These are phyloP conservation scores for Tragopan temminckii DNA, from an alignment of 2,797 vertebrate genomes.

Conservation along the genomic window DNA sequence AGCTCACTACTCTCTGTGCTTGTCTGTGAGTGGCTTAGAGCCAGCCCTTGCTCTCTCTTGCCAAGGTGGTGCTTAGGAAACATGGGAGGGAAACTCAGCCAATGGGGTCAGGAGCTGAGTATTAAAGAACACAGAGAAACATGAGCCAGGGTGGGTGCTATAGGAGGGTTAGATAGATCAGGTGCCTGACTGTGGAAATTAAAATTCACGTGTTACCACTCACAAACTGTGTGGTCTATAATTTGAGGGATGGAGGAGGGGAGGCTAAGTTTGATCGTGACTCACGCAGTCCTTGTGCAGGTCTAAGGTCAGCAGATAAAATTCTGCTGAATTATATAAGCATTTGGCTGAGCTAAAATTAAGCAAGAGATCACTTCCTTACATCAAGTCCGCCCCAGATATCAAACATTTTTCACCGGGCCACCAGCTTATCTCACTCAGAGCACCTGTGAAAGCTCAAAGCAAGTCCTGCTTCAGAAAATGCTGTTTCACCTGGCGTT, in stretches of 20 bases:
- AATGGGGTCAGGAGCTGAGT: background rate
- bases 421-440: background rate
- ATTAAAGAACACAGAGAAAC: background rate
- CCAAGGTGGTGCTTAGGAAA: background rate
- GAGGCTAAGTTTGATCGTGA: background rate
- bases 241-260: fast-evolving
- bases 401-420: constrained; percentile 2
- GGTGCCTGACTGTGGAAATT: background rate
- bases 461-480: background rate
- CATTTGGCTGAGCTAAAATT: background rate
- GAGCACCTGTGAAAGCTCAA: background rate
- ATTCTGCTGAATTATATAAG: background rate
- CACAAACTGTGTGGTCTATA: background rate
- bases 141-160: background rate
- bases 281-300: background rate
- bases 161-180: background rate
- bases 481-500: background rate
- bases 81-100: fast-evolving
- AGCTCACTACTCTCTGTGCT: background rate
- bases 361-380: constrained; percentile 3
- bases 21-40: background rate
- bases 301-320: background rate
- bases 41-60: background rate
- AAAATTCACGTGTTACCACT: background rate
- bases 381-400: constrained; percentile 2